Evolutionary conservation across 1,140 invertebrate species (phyloP).

Genomic region (Drosophila tsacasi): DNA sequence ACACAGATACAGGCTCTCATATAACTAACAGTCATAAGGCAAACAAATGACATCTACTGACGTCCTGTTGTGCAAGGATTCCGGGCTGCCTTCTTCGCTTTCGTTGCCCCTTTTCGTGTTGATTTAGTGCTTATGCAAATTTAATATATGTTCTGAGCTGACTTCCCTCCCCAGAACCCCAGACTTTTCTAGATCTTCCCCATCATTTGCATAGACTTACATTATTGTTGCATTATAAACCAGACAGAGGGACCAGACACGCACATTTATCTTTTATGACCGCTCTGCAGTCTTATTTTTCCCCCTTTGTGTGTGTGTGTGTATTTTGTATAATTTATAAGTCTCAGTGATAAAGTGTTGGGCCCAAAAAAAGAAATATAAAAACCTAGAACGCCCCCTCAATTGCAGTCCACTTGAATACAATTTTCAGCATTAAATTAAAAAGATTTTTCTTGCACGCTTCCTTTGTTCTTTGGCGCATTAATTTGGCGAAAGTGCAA

Average conservation of each 20-base stretch:
- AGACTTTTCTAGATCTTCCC: conserved; percentile 9
- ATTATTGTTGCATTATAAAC: conserved; percentile 80
- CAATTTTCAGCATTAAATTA: conserved; percentile 73
- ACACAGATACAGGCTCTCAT: conserved; percentile 9
- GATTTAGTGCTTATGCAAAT: conserved; percentile 83
- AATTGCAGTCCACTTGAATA: conserved; percentile 56
- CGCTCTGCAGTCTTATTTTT: conserved; percentile 39
- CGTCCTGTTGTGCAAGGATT: conserved; percentile 31
- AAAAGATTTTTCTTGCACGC: conserved; percentile 29
- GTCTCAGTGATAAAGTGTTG: conserved; percentile 67
- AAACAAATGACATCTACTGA: conserved; percentile 59
- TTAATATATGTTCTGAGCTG: conserved; percentile 69
- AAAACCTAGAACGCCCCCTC: conserved; percentile 18
- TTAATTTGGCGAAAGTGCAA: conserved; percentile 63
- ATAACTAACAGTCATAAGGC: conserved; percentile 43
- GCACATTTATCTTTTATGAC: conserved; percentile 55
- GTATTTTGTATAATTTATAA: conserved; percentile 74
- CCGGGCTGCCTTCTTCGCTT: conserved; percentile 25
- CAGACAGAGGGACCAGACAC: conserved; percentile 53
- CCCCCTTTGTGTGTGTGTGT: conserved; percentile 5
- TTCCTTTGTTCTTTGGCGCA: conserved; percentile 36
- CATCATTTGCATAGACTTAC: conserved; percentile 72
- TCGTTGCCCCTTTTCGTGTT: conserved; percentile 65
- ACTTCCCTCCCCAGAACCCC: neutral
- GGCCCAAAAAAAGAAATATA: conserved; percentile 8